phyloP scores from a whole-genome alignment of 1,140 invertebrate genomes.

The Diorhabda elongata region DNA sequence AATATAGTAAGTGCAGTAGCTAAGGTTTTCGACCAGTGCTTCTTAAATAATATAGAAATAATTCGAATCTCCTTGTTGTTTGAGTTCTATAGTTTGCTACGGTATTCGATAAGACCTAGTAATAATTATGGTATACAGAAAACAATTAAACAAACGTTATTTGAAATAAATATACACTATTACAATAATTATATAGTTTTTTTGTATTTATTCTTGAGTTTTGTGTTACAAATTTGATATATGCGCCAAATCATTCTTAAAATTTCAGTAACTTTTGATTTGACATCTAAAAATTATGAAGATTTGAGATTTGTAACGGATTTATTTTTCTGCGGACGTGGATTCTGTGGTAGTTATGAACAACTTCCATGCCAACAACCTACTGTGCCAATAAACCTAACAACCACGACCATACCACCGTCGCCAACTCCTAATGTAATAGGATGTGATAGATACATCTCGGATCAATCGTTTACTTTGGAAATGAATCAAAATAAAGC shows the following conservation, averaged over 20 bases:
- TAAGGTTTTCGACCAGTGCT: too few relatives aligned
- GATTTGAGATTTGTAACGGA: conserved; percentile 20
- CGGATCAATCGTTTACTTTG: neutral
- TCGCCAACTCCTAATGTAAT: neutral
- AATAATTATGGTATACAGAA: too few relatives aligned
- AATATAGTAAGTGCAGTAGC: conserved; percentile 1
- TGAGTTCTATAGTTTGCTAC: too few relatives aligned
- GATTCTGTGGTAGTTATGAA: conserved; percentile 23
- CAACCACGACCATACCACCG: neutral
- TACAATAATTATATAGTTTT: too few relatives aligned
- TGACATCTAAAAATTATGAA: conserved; percentile 15
- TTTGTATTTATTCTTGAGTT: too few relatives aligned
- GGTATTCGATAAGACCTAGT: too few relatives aligned
- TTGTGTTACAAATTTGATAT: too few relatives aligned
- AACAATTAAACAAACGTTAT: too few relatives aligned
- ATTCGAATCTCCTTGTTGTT: too few relatives aligned
- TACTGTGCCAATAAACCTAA: neutral
- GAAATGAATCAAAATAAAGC: neutral
- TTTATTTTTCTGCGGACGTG: conserved; percentile 17
- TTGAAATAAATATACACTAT: too few relatives aligned
- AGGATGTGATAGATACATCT: conserved; percentile 5
- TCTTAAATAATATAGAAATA: too few relatives aligned
- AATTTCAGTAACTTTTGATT: conserved; percentile 21
- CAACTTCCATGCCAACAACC: conserved; percentile 20
- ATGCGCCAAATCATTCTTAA: neutral